Base-by-base conservation (phyloP, 2,113 vertebrate species). In the Bubalus kerabau region DNA sequence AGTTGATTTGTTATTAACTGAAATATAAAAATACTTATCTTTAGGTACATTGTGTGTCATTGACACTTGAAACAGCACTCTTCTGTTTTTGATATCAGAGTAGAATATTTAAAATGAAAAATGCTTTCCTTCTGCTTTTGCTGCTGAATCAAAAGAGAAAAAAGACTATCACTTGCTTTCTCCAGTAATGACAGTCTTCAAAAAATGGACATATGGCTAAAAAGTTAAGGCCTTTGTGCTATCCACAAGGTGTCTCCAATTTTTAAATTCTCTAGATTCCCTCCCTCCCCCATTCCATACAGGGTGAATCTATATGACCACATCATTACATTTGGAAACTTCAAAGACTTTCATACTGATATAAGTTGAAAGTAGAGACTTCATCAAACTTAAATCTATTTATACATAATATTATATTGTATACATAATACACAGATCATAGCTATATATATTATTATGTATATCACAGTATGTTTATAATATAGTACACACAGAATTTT, bases 201-300 rank as follows among this genome's bases (percentile, higher is more conserved):
- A 97, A 95, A 9, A 62, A 80, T 94, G 3, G 4, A 59, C 17
- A 59, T 78, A 80, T 87, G 95, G 87, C 93, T 91, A 43, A 43
- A 43, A 98, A 97, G 84, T 92, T 91, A 87, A 78, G 56, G 30
- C 81, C 32, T 96, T 95, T 98, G 90, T 11, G 1, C 23, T 98
- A 26, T 52, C 97, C 91, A 90, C 89, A 97, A 98, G 91, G 95
- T 98, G 92, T 97, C 95, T 98, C 94, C 86, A 95, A 95, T 85
- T 93, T 98, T 98, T 98, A 97, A 88, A 95, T 96, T 97, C 82
- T 62, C 87, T 85, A 83, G 46, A 93, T 97, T 95, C 13, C 2
- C 24, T 50, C 10, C 28, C 30, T 60, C 28, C 11, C 43, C 16
- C 13, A 15, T 21, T 2, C 23, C 23, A 78, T 86, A 88, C 56